These are phyloP conservation scores for Leptobrachium ailaonicum DNA, from an alignment of 2,113 vertebrate species.

Conservation along the genomic window DNA sequence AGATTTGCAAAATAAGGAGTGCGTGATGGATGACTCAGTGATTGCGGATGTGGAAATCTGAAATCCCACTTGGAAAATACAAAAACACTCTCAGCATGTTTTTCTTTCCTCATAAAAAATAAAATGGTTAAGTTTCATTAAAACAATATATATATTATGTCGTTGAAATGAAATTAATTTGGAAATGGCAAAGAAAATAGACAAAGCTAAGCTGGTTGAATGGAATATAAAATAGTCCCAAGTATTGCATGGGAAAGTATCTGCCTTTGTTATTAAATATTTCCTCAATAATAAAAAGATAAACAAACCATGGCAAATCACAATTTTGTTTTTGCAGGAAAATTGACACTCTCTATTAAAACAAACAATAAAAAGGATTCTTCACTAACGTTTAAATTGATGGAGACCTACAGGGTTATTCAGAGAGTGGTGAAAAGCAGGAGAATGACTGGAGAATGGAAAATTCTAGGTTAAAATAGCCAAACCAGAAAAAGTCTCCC, in stretches of 20 bases:
- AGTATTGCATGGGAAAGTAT: neutral
- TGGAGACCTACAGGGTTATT: no score
- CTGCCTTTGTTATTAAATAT: no score
- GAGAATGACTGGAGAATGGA: no score
- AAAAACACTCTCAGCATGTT: neutral
- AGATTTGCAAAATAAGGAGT: constrained; percentile 42
- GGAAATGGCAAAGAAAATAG: neutral
- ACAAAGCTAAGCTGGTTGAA: neutral
- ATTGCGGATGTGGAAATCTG: constrained; percentile 50
- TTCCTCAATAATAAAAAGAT: no score
- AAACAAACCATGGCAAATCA: no score
- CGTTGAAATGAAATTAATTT: neutral
- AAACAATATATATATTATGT: neutral
- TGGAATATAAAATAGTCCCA: neutral
- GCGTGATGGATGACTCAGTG: constrained; percentile 31
- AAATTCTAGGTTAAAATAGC: no score
- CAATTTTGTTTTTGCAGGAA: no score
- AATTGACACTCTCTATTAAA: no score
- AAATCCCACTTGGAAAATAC: constrained; percentile 52
- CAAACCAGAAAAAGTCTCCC: no score
- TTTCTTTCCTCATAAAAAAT: neutral
- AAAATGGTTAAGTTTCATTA: constrained; percentile 12
- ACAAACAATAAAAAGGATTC: no score
- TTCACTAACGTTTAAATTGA: no score
- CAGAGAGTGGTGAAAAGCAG: no score